Percentiles rank a stretch among this genome's conserved stretches.
Evolutionary conservation across 2,797 vertebrate species (phyloP).

Genomic region (Falco cherrug): DNA sequence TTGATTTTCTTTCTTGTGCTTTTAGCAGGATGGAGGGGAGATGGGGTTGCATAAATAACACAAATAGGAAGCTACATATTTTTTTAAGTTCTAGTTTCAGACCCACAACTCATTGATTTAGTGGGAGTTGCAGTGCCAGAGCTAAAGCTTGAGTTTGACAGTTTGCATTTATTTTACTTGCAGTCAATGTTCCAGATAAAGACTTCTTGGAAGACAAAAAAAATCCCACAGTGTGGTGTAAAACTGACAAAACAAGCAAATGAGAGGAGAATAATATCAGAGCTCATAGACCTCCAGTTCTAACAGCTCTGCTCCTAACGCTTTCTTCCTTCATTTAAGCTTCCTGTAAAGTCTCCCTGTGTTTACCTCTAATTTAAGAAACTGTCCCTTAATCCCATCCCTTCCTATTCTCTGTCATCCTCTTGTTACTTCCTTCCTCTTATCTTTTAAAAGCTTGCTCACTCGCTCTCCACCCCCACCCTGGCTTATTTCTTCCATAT

Average conservation of each 20-base stretch:
- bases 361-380: slow-evolving; percentile 58
- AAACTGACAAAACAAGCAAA: slow-evolving; percentile 50
- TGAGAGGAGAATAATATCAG: slow-evolving; percentile 27
- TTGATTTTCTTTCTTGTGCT: background rate
- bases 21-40: background rate
- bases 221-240: background rate
- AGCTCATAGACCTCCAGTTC: background rate
- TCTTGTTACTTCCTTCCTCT: slow-evolving; percentile 58
- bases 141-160: background rate
- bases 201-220: slow-evolving; percentile 21
- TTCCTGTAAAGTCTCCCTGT: slow-evolving; percentile 13
- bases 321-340: slow-evolving; percentile 39
- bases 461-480: slow-evolving; percentile 42
- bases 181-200: background rate
- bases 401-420: slow-evolving; percentile 48
- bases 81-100: background rate
- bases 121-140: background rate
- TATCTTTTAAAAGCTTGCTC: slow-evolving; percentile 60
- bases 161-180: slow-evolving; percentile 8
- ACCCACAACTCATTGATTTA: background rate
- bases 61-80: background rate
- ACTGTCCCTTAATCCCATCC: slow-evolving; percentile 36
- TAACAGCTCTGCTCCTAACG: background rate
- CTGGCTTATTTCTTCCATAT: slow-evolving; percentile 56
- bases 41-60: background rate